Evolutionary conservation across 2,797 vertebrate species (phyloP).

Genomic region (Crocodylus rhombifer): DNA sequence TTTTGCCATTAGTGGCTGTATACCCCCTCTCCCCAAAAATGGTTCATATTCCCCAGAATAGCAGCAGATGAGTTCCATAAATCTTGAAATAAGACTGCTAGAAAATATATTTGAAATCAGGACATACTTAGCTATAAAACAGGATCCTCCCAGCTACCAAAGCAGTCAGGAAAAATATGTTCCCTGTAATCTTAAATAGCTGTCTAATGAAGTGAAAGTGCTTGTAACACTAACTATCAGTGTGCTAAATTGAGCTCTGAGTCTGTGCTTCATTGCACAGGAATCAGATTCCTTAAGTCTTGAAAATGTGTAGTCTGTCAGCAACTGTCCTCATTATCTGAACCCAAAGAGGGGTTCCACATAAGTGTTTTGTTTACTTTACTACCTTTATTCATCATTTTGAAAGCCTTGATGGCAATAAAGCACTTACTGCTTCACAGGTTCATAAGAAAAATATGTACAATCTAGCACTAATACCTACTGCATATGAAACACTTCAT

Average conservation of each 20-base stretch:
- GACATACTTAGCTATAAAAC: not conserved
- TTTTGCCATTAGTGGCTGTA: no score
- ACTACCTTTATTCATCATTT: accelerated
- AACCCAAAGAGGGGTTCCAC: accelerated
- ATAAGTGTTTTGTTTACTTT: not conserved
- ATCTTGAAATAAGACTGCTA: not conserved
- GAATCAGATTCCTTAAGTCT: not conserved
- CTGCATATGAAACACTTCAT: not conserved
- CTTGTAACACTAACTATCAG: accelerated
- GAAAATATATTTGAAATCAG: not conserved
- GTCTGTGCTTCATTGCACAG: not conserved
- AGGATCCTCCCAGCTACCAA: accelerated
- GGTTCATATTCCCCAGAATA: not conserved
- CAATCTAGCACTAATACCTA: not conserved
- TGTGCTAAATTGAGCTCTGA: accelerated
- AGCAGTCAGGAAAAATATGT: not conserved
- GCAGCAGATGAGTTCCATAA: not conserved
- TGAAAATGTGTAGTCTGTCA: not conserved
- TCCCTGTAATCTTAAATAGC: not conserved
- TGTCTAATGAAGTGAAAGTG: not conserved
- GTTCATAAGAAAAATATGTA: not conserved
- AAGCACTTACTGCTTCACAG: not conserved
- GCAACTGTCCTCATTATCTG: not conserved
- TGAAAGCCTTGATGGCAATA: not conserved
- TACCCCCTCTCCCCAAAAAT: no score